Evolutionary conservation across 2,888 invertebrate genomes (phyloP).

Genomic region (Yponomeuta cagnagella): DNA sequence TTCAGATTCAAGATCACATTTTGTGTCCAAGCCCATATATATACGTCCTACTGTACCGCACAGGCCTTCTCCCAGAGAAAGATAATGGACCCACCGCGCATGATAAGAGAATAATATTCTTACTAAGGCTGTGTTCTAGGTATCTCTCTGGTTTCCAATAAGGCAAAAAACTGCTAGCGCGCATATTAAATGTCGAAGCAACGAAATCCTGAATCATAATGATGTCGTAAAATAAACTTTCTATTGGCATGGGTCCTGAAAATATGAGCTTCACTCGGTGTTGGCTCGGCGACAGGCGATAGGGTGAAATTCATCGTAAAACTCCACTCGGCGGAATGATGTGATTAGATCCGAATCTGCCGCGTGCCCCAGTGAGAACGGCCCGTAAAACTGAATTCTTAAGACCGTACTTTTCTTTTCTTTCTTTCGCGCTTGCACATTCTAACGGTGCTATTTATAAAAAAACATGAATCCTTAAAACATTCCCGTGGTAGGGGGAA

Average conservation of each 20-base stretch:
- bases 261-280: background rate
- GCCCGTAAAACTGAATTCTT: constrained; percentile 1
- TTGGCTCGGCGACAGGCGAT: background rate
- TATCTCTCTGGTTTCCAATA: background rate
- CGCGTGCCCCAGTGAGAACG: background rate
- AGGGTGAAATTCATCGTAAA: constrained; percentile 1
- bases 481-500: too few relatives aligned
- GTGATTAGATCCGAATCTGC: background rate
- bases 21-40: too few relatives aligned
- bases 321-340: background rate
- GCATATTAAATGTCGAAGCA: background rate
- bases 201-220: background rate
- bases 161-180: background rate
- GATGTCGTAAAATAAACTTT: background rate
- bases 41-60: too few relatives aligned
- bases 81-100: too few relatives aligned
- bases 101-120: too few relatives aligned
- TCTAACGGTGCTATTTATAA: too few relatives aligned
- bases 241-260: background rate
- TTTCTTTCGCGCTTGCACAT: too few relatives aligned
- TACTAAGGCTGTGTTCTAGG: background rate
- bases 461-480: too few relatives aligned
- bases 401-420: too few relatives aligned
- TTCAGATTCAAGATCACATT: too few relatives aligned
- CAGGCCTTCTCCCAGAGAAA: too few relatives aligned